A percentile compares a stretch with the other conserved stretches of the same genome.
Evolutionary conservation across 2,888 invertebrate species (phyloP).

Genomic region (Linnaemya vulpina): DNA sequence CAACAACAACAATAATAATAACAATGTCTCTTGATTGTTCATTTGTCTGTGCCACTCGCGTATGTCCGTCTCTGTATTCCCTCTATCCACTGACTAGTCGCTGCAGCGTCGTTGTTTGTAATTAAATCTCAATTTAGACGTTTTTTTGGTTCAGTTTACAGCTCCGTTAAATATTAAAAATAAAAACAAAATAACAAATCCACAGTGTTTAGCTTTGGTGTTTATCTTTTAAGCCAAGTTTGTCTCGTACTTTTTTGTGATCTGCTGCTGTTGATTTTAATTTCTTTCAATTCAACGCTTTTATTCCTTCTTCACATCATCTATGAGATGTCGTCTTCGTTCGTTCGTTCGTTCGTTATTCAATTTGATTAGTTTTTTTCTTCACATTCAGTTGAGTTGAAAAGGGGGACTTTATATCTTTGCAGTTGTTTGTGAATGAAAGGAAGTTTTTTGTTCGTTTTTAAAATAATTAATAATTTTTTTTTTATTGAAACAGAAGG

Average conservation of each 20-base stretch:
- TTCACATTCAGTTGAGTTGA: background rate
- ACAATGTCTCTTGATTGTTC: slow-evolving; percentile 63
- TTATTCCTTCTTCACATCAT: slow-evolving; percentile 65
- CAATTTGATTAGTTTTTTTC: slow-evolving; percentile 21
- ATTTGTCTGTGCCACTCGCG: slow-evolving; percentile 41
- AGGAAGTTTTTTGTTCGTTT: slow-evolving; percentile 53
- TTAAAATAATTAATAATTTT: slow-evolving; percentile 64
- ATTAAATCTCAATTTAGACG: slow-evolving; percentile 70
- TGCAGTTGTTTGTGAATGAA: slow-evolving; percentile 59
- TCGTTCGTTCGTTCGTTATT: slow-evolving; percentile 8
- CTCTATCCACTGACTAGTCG: slow-evolving; percentile 3
- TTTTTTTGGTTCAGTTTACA: slow-evolving; percentile 43
- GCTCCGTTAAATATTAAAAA: slow-evolving; percentile 34
- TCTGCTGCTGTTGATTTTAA: slow-evolving; percentile 47
- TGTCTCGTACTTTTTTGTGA: slow-evolving; percentile 15
- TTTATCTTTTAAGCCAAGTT: slow-evolving; percentile 69
- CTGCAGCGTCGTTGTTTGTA: slow-evolving; percentile 53
- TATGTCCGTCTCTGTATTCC: slow-evolving; percentile 9
- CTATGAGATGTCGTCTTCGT: slow-evolving; percentile 41
- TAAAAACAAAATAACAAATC: slow-evolving; percentile 5
- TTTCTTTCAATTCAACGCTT: slow-evolving; percentile 67
- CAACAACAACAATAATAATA: slow-evolving; percentile 36
- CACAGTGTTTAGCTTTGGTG: slow-evolving; percentile 20
- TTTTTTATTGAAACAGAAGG: slow-evolving; percentile 7
- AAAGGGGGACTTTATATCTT: slow-evolving; percentile 64